Evolutionary conservation across 2,113 vertebrate species (phyloP), one percentile per base, ranked within the genome.

Genomic region (Verasper variegatus): DNA sequence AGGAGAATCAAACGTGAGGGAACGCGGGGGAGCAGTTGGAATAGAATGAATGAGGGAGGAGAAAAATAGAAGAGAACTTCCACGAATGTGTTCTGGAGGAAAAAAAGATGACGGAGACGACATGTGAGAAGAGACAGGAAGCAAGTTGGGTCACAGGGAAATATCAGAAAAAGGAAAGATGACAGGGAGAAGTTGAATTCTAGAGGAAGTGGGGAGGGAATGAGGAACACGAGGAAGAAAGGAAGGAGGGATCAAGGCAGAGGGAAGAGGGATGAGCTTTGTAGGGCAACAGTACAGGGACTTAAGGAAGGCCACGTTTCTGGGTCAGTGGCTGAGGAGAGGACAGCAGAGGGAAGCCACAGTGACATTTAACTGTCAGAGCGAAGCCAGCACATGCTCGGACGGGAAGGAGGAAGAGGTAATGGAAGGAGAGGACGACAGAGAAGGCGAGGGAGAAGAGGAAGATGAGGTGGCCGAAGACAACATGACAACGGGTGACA

Each of bases 341-440:
- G 51, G 56, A 88, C 76, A 62, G 54, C 51, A 26, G 67, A 83
- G 62, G 20, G 65, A 86, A 89, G 42, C 68, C 27, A 2, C 45
- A 2, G 61, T 86, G 87, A 86, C 91, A 88, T 86, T 86, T 88
- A 57, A 80, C 86, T 83, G 85, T 87, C 84, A 86, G 21, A 70
- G 71, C 60, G 54, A 62, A 68, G 68, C 20, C 23, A 37, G 76
- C 76, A 82, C 81, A 83, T 59, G 69, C 51, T 78, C 70, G 64
- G 76, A 83, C 49, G 62, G 62, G 12, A 6, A 68, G 66, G 55
- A 67, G 37, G 66, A 65, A n/a, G 61, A 71, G 58, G 47, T 12
- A 3, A 40, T 40, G 37, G 11, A 60, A 69, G 61, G 64, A 56
- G 59, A 71, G 15, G 31, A 60, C 2, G 64, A 71, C 40, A 57